These are phyloP conservation scores for Illadopsis cleaveri DNA, from an alignment of 2,113 vertebrate genomes.

Conservation along the genomic window DNA sequence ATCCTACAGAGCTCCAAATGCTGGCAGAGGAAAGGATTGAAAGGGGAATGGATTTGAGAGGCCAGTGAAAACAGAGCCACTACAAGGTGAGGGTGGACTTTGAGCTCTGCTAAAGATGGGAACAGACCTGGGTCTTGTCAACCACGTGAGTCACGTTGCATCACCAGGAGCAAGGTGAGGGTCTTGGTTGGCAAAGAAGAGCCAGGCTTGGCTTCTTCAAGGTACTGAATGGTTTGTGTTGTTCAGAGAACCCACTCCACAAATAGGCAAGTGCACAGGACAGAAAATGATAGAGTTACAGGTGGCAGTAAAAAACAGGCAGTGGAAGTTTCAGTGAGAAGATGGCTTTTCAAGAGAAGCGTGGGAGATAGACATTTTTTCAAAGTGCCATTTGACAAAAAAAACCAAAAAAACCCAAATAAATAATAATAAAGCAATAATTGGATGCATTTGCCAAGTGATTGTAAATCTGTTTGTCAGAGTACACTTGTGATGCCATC, in stretches of 20 bases:
- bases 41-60: not conserved
- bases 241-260: not conserved
- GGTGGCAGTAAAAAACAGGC: not conserved
- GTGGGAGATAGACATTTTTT: not conserved
- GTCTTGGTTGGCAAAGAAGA: not conserved
- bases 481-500: not conserved
- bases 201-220: not conserved
- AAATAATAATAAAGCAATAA: too few relatives aligned
- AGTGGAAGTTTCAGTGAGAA: not conserved
- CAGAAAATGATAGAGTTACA: not conserved
- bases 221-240: not conserved
- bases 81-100: not conserved
- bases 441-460: too few relatives aligned
- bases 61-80: not conserved
- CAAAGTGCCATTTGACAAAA: not conserved
- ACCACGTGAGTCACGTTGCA: rapidly evolving
- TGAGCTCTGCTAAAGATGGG: not conserved
- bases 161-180: not conserved
- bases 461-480: not conserved
- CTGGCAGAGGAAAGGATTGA: not conserved
- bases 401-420: too few relatives aligned
- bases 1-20: not conserved
- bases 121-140: not conserved
- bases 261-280: not conserved
- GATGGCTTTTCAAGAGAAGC: not conserved